Base-by-base conservation (phyloP, 2,797 vertebrate species). In the Microhierax caerulescens region DNA sequence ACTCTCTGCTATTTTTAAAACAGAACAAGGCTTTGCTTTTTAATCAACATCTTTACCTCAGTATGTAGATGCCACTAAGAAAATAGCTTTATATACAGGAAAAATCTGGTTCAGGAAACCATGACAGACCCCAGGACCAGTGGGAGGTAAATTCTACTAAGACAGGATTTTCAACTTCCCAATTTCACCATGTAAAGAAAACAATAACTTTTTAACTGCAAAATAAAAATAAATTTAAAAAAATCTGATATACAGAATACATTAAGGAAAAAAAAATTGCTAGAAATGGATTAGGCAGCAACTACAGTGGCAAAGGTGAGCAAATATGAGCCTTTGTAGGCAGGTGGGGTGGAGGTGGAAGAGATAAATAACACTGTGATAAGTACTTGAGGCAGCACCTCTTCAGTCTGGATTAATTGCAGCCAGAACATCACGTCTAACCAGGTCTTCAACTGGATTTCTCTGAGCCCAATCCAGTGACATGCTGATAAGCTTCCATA, bases 1-100 rank as follows among this genome's bases (percentile, higher is more conserved):
- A 88, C 86, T 80, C 48, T 75, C 53, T 83, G 67, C 77, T 96
- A 86, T 88, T 96, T 93, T 96, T 69, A 88, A 93, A 86, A 60
- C 0, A 1, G 54, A 80, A 78, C 88, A 70, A 65, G 36, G 41
- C 41, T 77, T 72, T 61, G 45, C 69, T 96, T 86, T 90, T 59
- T 61, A 90, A 95, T 86, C 77, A 93, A 65, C 22, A 28, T 54
- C 54, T 86, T 78, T 61, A 79, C 39, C 61, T 94, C 77, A 65
- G 9, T 30, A 76, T 5, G 10, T 20, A 89, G n/a, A 80, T 34
- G n/a, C 10, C 41, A 69, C 69, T 82, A 72, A 54, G 47, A 78
- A 78, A 88, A 64, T 0, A 51, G 32, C 24, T 86, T 84, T 70
- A 85, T 43, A 84, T 12, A 59, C 2, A 54, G 19, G 6, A 21